These are phyloP conservation scores for Gastracanthus pulcherrimus DNA, from an alignment of 2,888 invertebrate species.

Conservation along the genomic window DNA sequence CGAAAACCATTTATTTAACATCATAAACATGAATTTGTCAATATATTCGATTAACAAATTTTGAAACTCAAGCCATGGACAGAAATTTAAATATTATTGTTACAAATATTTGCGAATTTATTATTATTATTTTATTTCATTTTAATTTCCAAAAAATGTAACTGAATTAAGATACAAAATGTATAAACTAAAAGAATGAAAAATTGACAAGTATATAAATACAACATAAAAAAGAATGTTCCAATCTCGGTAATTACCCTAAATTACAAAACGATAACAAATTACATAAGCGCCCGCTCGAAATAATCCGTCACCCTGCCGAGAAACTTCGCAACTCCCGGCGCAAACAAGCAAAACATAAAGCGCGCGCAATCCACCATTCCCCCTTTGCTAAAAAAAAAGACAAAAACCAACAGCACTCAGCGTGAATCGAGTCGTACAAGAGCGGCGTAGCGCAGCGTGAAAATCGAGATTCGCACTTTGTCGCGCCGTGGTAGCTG, in stretches of 20 bases:
- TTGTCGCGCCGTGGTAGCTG: slow-evolving; percentile 11
- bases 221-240: not conserved
- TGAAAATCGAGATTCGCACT: slow-evolving; percentile 49
- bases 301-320: slow-evolving; percentile 2
- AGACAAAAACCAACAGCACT: not conserved
- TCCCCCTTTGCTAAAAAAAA: not conserved
- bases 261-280: not conserved
- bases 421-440: not conserved
- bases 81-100: no score
- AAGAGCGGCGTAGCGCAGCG: not conserved
- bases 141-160: no score
- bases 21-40: no score
- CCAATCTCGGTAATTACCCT: not conserved
- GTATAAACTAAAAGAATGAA: not conserved
- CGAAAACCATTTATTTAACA: no score
- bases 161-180: no score
- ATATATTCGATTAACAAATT: no score
- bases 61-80: no score
- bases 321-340: not conserved
- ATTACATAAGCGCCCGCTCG: not conserved
- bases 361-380: not conserved
- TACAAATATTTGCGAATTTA: no score
- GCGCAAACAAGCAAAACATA: not conserved
- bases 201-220: no score
- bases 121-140: no score